These are phyloP conservation scores for Acanthosoma haemorrhoidale DNA, from an alignment of 2,888 invertebrate genomes.

Conservation along the genomic window DNA sequence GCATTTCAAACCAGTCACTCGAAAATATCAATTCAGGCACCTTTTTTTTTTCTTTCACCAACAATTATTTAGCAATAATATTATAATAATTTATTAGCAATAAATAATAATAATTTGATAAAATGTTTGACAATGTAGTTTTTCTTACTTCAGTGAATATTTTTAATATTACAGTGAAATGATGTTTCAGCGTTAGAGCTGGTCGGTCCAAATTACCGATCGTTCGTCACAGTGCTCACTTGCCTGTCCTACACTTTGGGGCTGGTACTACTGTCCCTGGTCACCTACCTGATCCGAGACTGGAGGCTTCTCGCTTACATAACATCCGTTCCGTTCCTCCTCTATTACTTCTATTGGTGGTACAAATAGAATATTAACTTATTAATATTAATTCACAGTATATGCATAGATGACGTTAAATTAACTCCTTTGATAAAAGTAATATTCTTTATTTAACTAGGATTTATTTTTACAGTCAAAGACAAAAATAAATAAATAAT, in stretches of 20 bases:
- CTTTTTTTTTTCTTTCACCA: no score
- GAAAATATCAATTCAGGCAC: no score
- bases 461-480: background rate
- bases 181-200: slow-evolving; percentile 73
- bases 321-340: slow-evolving; percentile 77
- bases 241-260: slow-evolving; percentile 86
- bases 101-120: no score
- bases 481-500: background rate
- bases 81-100: no score
- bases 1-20: no score
- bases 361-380: slow-evolving; percentile 45
- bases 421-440: background rate
- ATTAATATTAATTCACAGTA: background rate
- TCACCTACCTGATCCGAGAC: slow-evolving; percentile 78
- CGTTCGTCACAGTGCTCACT: slow-evolving; percentile 87
- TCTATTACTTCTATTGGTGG: slow-evolving; percentile 79
- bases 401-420: no score
- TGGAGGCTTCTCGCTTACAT: slow-evolving; percentile 76
- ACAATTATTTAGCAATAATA: no score
- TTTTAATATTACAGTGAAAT: no score
- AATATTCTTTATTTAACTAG: background rate
- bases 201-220: slow-evolving; percentile 84
- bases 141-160: no score
- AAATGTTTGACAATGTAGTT: no score
- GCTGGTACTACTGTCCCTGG: slow-evolving; percentile 71